Base-by-base conservation (phyloP, 2,888 invertebrate species). In the Caenorhabditis sp. region DNA sequence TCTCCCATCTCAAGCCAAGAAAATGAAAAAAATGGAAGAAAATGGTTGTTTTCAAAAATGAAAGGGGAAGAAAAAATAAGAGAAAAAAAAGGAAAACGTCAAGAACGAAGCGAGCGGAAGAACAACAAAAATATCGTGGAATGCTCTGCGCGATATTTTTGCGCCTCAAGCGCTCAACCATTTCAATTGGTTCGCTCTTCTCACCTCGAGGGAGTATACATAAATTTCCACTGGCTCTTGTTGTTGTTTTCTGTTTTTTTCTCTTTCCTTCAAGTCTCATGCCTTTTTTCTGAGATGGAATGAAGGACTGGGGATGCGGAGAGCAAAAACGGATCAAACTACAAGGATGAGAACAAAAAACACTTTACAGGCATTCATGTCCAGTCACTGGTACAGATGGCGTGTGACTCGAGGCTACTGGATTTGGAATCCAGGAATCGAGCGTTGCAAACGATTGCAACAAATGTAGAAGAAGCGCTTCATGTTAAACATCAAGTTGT, bases 341-440 rank as follows among this genome's bases (percentile, higher is more conserved):
- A 28, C 58, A 32, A 70, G 6, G 8, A 32, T 35, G 13, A 50
- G 22, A 13, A 28, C 15, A 18, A 53, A 58, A 24, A 6, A 13
- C 18, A 24, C 13, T 51, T 85, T 89, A 26, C 72, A 91, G 91
- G 91, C 35, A 92, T 92, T 68, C 92, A 92, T 72, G 91, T 92
- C 47, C 92, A 92, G 79, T 91, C 91, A 6, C 78, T 92, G 65
- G 92, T 92, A 32, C 91, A 92, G 70, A 92, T 92, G 92, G 92
- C 92, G 20, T 92, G 92, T 76, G 92, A 92, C 68, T 90, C 90
- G 2, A 83, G 92, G 18, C 77, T 92, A 53, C 85, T 92, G 44
- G 92, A 92, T 81, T 61, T 88, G 47, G 92, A 92, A 64, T 88
- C 90, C 13, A 79, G 92, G 20, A 87, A 86, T 20, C 84, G 90